Conservation (phyloP, 2,888 invertebrate genomes). For the Agrochola circellaris region DNA sequence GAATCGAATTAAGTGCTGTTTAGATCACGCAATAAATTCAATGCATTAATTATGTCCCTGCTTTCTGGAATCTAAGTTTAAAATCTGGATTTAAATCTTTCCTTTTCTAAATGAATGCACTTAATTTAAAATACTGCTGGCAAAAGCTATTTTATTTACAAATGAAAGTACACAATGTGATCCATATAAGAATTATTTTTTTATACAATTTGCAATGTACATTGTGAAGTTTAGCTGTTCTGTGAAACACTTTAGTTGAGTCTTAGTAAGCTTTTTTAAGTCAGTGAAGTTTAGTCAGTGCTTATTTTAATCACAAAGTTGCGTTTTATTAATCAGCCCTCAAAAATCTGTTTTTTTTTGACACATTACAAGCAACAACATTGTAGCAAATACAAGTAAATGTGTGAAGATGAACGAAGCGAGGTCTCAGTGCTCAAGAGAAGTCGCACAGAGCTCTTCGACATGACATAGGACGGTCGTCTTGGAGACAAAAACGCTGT, state of each 20-base stretch:
- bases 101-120: background rate
- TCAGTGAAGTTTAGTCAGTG: background rate
- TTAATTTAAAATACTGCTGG: background rate
- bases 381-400: conserved; percentile 47
- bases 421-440: conserved; percentile 53
- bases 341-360: background rate
- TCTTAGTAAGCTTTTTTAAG: background rate
- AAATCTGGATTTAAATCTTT: background rate
- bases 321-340: background rate
- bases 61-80: background rate
- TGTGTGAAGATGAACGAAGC: conserved; percentile 67
- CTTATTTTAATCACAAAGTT: background rate
- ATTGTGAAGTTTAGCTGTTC: background rate
- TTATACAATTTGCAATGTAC: background rate
- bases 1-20: background rate
- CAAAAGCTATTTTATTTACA: conserved; percentile 1
- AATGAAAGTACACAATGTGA: conserved; percentile 5
- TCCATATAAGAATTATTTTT: background rate
- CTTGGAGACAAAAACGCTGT: conserved; percentile 57
- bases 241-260: background rate
- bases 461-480: conserved; percentile 61
- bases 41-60: background rate
- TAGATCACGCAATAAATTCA: background rate
- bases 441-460: conserved; percentile 62
- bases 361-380: conserved; percentile 57